These are phyloP conservation scores for Hypena proboscidalis DNA, from an alignment of 2,888 invertebrate species.

Conservation along the genomic window DNA sequence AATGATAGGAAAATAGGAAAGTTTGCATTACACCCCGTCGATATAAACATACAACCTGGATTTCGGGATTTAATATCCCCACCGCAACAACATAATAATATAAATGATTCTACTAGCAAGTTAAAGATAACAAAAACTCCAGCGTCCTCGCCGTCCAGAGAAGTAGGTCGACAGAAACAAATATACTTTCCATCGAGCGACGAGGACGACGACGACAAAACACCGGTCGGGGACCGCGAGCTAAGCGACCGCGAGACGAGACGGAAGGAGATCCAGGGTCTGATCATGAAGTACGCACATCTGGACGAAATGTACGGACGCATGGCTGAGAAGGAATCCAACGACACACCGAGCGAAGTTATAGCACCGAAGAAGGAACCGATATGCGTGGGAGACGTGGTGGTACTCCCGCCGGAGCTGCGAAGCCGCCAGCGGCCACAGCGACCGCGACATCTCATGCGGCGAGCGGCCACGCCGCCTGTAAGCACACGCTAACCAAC, in stretches of 20 bases:
- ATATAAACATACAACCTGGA: conserved; percentile 76
- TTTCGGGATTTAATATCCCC: conserved; percentile 84
- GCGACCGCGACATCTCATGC: conserved; percentile 78
- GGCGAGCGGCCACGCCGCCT: conserved; percentile 84
- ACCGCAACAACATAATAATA: conserved; percentile 61
- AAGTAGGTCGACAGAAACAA: conserved; percentile 73
- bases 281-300: conserved; percentile 93
- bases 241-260: conserved; percentile 91
- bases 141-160: conserved; percentile 69
- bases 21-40: conserved; percentile 83
- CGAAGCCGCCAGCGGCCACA: conserved; percentile 72
- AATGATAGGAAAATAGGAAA: conserved; percentile 77
- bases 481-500: conserved; percentile 81
- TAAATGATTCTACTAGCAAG: conserved; percentile 64
- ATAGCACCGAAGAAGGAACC: conserved; percentile 57
- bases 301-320: conserved; percentile 89
- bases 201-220: conserved; percentile 80
- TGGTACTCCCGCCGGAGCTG: conserved; percentile 76
- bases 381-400: conserved; percentile 72
- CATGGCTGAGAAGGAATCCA: conserved; percentile 66
- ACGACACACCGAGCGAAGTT: conserved; percentile 56
- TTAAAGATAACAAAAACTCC: conserved; percentile 62
- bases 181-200: conserved; percentile 81
- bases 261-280: conserved; percentile 92
- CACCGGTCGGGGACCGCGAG: conserved; percentile 83